Conservation (phyloP, 2,113 vertebrate species). For the Vanacampus margaritifer region DNA sequence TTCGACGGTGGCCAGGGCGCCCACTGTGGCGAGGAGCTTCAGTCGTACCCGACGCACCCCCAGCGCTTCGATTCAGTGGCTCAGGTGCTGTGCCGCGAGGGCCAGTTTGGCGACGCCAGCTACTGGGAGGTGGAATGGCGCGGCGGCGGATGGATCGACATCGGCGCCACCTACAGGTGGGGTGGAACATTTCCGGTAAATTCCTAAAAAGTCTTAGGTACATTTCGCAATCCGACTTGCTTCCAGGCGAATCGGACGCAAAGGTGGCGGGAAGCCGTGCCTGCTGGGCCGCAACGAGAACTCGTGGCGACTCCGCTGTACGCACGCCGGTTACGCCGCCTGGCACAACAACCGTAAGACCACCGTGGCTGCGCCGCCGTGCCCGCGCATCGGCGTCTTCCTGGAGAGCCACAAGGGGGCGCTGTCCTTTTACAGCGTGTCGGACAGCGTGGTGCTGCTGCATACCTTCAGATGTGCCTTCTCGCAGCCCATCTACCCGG, state of each 20-base stretch:
- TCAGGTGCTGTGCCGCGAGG: slow-evolving; percentile 66
- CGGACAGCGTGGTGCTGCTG: slow-evolving; percentile 56
- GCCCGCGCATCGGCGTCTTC: slow-evolving; percentile 62
- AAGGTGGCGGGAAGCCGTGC: slow-evolving; percentile 61
- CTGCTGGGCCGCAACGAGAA: slow-evolving; percentile 68
- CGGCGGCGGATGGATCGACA: slow-evolving; percentile 66
- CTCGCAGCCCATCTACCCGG: slow-evolving; percentile 67
- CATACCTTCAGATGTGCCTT: slow-evolving; percentile 65
- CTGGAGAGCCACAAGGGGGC: slow-evolving; percentile 64
- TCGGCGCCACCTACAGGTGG: slow-evolving; percentile 59
- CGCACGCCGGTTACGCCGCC: slow-evolving; percentile 62
- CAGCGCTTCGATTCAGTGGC: slow-evolving; percentile 67
- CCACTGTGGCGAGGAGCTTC: slow-evolving; percentile 66
- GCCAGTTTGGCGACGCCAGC: slow-evolving; percentile 53
- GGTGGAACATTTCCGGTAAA: not conserved
- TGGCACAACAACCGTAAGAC: slow-evolving; percentile 72
- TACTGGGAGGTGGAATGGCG: slow-evolving; percentile 75
- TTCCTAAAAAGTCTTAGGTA: too few species aligned
- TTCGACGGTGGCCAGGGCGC: slow-evolving; percentile 51
- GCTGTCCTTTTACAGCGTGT: slow-evolving; percentile 68
- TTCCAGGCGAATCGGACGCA: slow-evolving; percentile 57
- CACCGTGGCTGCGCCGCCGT: slow-evolving; percentile 61
- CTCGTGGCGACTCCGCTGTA: slow-evolving; percentile 69
- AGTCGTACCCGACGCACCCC: slow-evolving; percentile 49
- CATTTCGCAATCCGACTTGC: too few species aligned